Evolutionary conservation across 2,113 vertebrate species (phyloP), one percentile per base, ranked within the genome.

Genomic region (Saimiri boliviensis): DNA sequence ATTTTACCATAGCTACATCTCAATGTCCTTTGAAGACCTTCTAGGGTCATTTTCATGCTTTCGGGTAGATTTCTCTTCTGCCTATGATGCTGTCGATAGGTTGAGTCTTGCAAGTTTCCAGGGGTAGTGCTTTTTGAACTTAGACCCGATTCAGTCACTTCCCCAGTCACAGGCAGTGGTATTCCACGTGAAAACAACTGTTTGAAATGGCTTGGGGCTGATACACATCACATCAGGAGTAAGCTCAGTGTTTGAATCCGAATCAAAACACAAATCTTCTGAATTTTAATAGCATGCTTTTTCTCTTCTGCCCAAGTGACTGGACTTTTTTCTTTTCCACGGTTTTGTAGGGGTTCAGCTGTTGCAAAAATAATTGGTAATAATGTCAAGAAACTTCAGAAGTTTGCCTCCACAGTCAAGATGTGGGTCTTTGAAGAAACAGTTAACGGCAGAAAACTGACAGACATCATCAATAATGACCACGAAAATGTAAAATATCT

Each of bases 351-450:
- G 99, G 99, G 99, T 47, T 99, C 99, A 92, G 99, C 99, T 0
- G 98, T 99, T 94, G 99, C 99, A 77, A 99, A 99, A 98, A 99
- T 99, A 77, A 97, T 99, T 92, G 99, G 99, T 45, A 98, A 97
- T 74, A 99, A 99, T 97, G 99, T 99, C 77, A 98, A 98, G 96
- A 98, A 98, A 1, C 80, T 99, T 94, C 98, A 99, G 81, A 99
- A 98, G 83, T 99, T 99, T 94, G 98, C 99, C 94, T 98, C 99
- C 94, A 99, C 99, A 0, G 99, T 99, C 95, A 99, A 99, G 89
- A 99, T 99, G 99, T 99, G 99, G 99, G 99, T 99, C 90, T 99
- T 98, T 70, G 99, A 99, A 97, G 99, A 99, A 98, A 99, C 98
- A 3, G 80, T 99, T 93, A 98, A 99, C 52, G 99, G 99, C 71